These are phyloP conservation scores for Morus bassanus DNA, from an alignment of 2,797 vertebrate genomes.

Conservation along the genomic window DNA sequence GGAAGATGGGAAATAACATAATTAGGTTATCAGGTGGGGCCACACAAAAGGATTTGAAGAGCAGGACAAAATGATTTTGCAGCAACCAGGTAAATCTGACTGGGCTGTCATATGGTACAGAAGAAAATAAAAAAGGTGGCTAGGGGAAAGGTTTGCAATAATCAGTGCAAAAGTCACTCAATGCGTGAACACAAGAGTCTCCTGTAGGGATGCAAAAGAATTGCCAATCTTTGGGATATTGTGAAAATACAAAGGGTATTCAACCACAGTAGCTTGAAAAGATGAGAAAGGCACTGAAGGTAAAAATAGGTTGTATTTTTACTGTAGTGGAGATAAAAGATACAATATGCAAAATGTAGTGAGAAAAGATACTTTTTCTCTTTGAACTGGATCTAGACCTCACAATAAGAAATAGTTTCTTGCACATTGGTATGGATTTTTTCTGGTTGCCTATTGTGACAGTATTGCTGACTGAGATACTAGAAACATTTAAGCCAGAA, in stretches of 20 bases:
- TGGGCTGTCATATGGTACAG: background rate
- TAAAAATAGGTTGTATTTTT: background rate
- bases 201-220: background rate
- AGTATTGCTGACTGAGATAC: background rate
- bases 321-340: background rate
- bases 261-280: background rate
- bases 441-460: background rate
- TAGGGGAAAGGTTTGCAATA: background rate
- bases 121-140: background rate
- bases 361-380: background rate
- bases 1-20: background rate
- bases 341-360: background rate
- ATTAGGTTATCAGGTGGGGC: background rate
- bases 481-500: background rate
- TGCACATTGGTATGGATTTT: background rate
- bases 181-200: background rate
- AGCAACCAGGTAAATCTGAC: background rate
- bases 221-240: background rate
- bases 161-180: background rate
- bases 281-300: background rate
- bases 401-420: background rate
- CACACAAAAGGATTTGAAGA: background rate
- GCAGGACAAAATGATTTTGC: background rate
- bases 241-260: slow-evolving; percentile 21
- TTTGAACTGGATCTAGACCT: background rate